These are phyloP conservation scores for Calliphora vomitoria DNA, from an alignment of 2,888 invertebrate genomes.

Conservation along the genomic window DNA sequence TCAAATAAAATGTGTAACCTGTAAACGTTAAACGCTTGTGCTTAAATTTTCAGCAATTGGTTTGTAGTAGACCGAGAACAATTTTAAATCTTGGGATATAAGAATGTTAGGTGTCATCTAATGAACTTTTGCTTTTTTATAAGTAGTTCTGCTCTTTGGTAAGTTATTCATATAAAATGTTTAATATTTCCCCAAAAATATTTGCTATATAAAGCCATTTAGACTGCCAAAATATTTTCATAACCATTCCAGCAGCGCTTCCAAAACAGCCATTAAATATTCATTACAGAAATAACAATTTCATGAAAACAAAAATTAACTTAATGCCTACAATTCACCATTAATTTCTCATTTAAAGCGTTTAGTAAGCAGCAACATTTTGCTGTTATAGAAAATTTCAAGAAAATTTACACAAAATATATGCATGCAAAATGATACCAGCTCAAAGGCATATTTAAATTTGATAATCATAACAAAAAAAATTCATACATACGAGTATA, in stretches of 20 bases:
- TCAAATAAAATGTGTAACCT: too few species aligned
- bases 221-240: background rate
- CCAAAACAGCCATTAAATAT: background rate
- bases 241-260: background rate
- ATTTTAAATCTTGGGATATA: too few species aligned
- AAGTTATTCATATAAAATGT: background rate
- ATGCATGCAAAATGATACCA: slow-evolving; percentile 6
- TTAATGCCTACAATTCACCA: background rate
- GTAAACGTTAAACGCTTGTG: too few species aligned
- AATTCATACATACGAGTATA: background rate
- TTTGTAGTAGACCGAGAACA: too few species aligned
- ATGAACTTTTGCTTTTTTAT: too few species aligned
- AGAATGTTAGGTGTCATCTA: too few species aligned
- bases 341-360: slow-evolving; percentile 9
- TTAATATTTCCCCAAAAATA: too few species aligned
- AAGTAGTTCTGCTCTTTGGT: too few species aligned
- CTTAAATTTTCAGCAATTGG: too few species aligned
- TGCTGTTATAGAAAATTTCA: background rate
- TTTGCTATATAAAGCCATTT: too few species aligned
- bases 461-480: slow-evolving; percentile 27
- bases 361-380: background rate
- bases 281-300: background rate
- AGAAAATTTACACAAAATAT: background rate
- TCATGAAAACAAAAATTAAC: background rate
- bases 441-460: slow-evolving; percentile 42